Conservation (phyloP, 2,113 vertebrate species). For the Neolamprologus longior region DNA sequence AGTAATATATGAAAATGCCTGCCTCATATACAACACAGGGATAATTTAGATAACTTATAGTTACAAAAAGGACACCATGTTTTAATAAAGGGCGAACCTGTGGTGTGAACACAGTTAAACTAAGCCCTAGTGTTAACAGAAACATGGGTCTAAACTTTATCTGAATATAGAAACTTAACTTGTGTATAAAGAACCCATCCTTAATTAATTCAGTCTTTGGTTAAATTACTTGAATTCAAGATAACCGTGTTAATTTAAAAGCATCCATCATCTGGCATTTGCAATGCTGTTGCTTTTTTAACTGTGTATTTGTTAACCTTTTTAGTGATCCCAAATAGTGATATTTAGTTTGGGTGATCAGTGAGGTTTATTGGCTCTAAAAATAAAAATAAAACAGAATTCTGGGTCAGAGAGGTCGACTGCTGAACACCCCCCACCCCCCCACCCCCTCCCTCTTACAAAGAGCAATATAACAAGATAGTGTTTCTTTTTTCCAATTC, state of each 20-base stretch:
- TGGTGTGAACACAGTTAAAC: neutral
- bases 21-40: neutral
- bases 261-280: neutral
- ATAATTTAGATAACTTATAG: neutral
- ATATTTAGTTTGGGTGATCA: neutral
- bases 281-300: neutral
- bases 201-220: neutral
- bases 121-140: neutral
- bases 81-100: neutral
- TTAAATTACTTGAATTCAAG: constrained; percentile 13
- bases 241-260: neutral
- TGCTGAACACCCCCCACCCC: neutral
- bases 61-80: neutral
- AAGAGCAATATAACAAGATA: neutral
- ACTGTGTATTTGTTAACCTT: neutral
- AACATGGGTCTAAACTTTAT: neutral
- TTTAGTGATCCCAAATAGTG: neutral
- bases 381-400: neutral
- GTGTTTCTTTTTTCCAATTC: neutral
- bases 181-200: neutral
- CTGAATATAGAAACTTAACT: neutral
- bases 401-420: neutral
- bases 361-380: neutral
- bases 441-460: neutral
- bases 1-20: neutral